Percentiles rank a stretch among this genome's conserved stretches.
Evolutionary conservation across 2,113 vertebrate species (phyloP).

Genomic region (Chloroceryle aenea): DNA sequence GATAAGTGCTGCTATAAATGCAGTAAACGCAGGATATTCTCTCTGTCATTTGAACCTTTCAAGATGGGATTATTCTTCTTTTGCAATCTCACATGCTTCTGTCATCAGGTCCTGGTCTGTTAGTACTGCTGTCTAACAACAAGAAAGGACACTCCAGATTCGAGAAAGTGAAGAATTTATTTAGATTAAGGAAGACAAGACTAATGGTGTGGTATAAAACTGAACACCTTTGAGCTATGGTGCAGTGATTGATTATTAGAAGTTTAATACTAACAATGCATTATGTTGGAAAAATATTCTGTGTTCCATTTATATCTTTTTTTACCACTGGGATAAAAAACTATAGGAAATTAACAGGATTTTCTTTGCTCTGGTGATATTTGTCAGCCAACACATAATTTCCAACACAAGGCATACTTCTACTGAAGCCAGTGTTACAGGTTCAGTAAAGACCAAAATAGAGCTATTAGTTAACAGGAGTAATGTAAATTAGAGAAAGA

Average conservation of each 20-base stretch:
- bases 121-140: constrained; percentile 19
- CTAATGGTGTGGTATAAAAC: constrained; percentile 15
- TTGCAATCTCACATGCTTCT: neutral
- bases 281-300: constrained; percentile 6
- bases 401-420: neutral
- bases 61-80: neutral
- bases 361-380: neutral
- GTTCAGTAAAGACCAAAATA: neutral
- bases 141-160: neutral
- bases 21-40: neutral
- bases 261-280: constrained; percentile 32
- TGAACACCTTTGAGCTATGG: neutral
- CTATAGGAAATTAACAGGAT: neutral
- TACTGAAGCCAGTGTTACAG: neutral
- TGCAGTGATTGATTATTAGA: constrained; percentile 7
- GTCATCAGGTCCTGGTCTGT: neutral
- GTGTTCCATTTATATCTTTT: constrained; percentile 4
- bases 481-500: neutral
- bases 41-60: neutral
- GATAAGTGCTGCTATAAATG: neutral
- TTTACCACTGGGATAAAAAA: constrained; percentile 10
- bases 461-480: neutral
- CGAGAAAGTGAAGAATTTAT: constrained; percentile 21
- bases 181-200: constrained; percentile 50
- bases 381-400: neutral